Conservation (phyloP, 2,113 vertebrate species). For the Poicephalus gulielmi region DNA sequence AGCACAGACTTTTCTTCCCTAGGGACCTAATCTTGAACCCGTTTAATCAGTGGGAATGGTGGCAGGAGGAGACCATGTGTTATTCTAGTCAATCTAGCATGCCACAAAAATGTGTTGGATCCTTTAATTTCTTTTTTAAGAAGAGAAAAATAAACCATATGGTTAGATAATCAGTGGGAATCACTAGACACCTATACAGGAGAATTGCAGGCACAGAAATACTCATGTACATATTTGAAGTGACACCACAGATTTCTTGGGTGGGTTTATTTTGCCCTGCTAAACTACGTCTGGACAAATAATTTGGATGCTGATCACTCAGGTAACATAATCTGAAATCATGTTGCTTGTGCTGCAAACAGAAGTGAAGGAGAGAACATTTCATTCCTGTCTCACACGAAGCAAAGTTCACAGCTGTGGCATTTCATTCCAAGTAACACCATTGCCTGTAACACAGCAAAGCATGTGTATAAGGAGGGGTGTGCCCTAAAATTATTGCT, state of each 20-base stretch:
- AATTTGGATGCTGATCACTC: constrained; percentile 20
- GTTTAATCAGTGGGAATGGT: neutral
- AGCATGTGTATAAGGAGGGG: neutral
- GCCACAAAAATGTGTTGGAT: neutral
- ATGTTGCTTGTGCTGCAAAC: neutral
- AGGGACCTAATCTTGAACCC: neutral
- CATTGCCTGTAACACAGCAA: neutral
- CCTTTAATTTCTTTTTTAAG: neutral
- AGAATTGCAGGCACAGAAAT: constrained; percentile 23
- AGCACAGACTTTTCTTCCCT: neutral
- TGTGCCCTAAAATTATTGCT: neutral
- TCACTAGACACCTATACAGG: constrained; percentile 26
- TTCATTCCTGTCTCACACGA: neutral
- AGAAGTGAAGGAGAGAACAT: neutral
- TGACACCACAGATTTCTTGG: constrained; percentile 12
- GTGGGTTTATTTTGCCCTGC: neutral
- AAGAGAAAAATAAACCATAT: neutral
- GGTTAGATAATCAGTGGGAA: constrained; percentile 39
- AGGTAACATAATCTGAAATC: constrained; percentile 1
- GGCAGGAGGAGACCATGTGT: neutral
- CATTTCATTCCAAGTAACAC: neutral
- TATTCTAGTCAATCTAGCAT: neutral
- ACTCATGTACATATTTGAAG: neutral
- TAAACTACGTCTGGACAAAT: constrained; percentile 24
- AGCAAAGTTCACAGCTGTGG: constrained; percentile 14